Evolutionary conservation across 2,888 invertebrate genomes (phyloP).

Genomic region (Alentia gelatinosa): DNA sequence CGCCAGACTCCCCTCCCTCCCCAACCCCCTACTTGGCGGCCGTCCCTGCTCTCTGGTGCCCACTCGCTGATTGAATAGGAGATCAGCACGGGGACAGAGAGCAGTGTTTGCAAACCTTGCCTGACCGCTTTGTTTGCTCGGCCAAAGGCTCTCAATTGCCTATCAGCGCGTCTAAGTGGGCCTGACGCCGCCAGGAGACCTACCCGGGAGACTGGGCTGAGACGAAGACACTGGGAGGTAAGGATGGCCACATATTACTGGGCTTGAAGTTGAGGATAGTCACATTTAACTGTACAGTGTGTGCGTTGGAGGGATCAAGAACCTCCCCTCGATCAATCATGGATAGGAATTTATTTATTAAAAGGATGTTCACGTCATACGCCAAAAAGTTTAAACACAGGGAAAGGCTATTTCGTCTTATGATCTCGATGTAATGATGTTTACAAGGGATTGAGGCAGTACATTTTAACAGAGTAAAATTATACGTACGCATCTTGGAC

Average conservation of each 20-base stretch:
- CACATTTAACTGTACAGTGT: too few species aligned
- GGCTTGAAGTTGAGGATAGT: too few species aligned
- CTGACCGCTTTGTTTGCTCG: slow-evolving; percentile 1
- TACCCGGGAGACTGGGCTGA: neutral
- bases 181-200: neutral
- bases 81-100: neutral
- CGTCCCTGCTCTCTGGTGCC: neutral
- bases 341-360: too few species aligned
- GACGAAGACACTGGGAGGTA: neutral
- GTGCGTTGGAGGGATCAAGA: too few species aligned
- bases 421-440: too few species aligned
- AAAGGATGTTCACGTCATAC: too few species aligned
- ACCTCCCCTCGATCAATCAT: too few species aligned
- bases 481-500: too few species aligned
- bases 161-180: neutral
- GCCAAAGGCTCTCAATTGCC: neutral
- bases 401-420: too few species aligned
- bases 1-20: neutral
- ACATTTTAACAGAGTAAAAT: too few species aligned
- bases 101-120: slow-evolving; percentile 4
- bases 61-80: neutral
- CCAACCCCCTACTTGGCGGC: neutral
- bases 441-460: too few species aligned
- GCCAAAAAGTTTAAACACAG: too few species aligned
- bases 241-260: neutral